Evolutionary conservation across 2,888 invertebrate genomes (phyloP).

Genomic region (Rhamphomyia laevipes): DNA sequence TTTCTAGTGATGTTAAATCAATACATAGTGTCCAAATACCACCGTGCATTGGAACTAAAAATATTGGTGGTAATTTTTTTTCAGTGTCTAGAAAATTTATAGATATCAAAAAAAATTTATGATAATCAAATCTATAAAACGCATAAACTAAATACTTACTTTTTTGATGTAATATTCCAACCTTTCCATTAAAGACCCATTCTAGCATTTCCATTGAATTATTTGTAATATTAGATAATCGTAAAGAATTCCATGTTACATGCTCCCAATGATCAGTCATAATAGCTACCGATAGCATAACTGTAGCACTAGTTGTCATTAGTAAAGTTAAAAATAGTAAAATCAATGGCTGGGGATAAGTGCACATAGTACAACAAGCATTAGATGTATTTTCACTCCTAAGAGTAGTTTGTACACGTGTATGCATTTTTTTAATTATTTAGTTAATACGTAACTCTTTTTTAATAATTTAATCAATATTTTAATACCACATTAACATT

Average conservation of each 20-base stretch:
- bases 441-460: no score
- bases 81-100: constrained; percentile 36
- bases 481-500: no score
- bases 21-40: constrained; percentile 84
- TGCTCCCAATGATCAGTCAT: constrained; percentile 89
- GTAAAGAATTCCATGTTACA: constrained; percentile 63
- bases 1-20: constrained; percentile 67
- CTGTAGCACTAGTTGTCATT: constrained; percentile 64
- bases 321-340: constrained; percentile 43
- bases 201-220: constrained; percentile 46
- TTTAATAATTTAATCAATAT: no score
- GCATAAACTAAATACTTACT: constrained; percentile 19
- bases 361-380: constrained; percentile 23
- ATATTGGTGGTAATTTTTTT: constrained; percentile 37
- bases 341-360: constrained; percentile 34
- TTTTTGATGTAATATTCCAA: constrained; percentile 45
- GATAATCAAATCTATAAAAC: not conserved
- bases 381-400: no score
- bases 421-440: not conserved
- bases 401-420: not conserved
- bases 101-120: not conserved
- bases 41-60: constrained; percentile 79
- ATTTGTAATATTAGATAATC: constrained; percentile 32
- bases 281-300: constrained; percentile 71
- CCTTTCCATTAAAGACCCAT: constrained; percentile 58